Base-by-base conservation (phyloP, 2,888 invertebrate species). In the Piscicola geometra region DNA sequence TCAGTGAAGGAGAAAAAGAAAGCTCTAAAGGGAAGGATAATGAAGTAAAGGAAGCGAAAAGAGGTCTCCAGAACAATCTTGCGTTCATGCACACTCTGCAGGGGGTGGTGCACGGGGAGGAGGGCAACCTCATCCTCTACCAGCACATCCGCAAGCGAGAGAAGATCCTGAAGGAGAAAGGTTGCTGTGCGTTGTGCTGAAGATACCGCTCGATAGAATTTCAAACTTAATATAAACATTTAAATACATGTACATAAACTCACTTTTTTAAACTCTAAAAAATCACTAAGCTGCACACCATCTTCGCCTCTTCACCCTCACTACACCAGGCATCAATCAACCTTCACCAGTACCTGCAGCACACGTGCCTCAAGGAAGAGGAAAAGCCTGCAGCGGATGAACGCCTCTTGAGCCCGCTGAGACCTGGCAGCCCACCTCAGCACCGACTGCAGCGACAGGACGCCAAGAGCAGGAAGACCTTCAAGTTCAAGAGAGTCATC, bases 401-500 rank as follows among this genome's bases (percentile, higher is more conserved):
- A 9, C 5, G 41, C 41, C 5, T 9, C 41, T 41, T 41, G 41
- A 41, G 9, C 41, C 41, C 15, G 5, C 41, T 41, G 41, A 41
- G 41, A 15, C 15, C 41, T 21, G 60, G n/a, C 12, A 5, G 12
- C 21, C 9, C 50, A 15, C 50, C 12, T 15, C 50, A 71, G 66
- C 93, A 86, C 79, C 81, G 86, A 2, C 88, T 96, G 76, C 96
- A 96, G 83, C 89, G 96, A 30, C 91, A 94, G 75, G 95, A 94
- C 86, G 94, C 93, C 50, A 94, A 93, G 83, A 95, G 94, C 82
- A 90, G 95, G 81, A 94, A 93, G 86, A 95, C 95, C 0, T 96
- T 96, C 87, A 90, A 94, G 78, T 84, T 85, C 77, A 83, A 83
- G 76, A 79, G 84, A 2, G 75, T 78, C 66, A 75, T 77, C 41